Conservation (phyloP, 2,797 vertebrate genomes). For the Mormyrus hasselquistii region DNA sequence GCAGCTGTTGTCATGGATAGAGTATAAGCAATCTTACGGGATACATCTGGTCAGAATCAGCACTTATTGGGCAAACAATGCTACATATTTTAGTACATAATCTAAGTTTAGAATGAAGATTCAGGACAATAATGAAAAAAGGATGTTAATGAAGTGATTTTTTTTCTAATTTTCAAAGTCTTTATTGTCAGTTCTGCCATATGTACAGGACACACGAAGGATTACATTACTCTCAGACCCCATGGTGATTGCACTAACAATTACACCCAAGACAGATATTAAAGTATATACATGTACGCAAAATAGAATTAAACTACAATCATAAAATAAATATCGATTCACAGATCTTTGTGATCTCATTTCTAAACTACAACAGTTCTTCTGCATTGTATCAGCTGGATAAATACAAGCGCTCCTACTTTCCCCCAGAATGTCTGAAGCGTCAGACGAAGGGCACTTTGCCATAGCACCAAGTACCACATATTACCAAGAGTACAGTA, state of each 20-base stretch:
- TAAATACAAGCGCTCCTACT: not conserved
- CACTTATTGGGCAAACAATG: not conserved
- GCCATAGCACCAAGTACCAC: not conserved
- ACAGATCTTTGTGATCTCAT: not conserved
- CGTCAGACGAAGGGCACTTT: not conserved
- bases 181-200: not conserved
- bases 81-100: not conserved
- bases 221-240: not conserved
- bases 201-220: not conserved
- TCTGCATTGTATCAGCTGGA: not conserved
- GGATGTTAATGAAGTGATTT: not conserved
- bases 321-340: not conserved
- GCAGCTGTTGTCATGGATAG: not conserved
- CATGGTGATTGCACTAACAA: not conserved
- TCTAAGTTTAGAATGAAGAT: not conserved
- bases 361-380: not conserved
- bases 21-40: not conserved
- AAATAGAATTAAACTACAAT: not conserved
- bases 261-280: not conserved
- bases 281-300: not conserved
- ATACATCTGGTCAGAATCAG: not conserved
- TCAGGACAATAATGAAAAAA: not conserved
- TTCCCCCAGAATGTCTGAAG: not conserved
- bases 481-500: not conserved
- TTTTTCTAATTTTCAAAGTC: not conserved